Conservation (phyloP, 2,888 invertebrate genomes). For the Rhogogaster chlorosoma region DNA sequence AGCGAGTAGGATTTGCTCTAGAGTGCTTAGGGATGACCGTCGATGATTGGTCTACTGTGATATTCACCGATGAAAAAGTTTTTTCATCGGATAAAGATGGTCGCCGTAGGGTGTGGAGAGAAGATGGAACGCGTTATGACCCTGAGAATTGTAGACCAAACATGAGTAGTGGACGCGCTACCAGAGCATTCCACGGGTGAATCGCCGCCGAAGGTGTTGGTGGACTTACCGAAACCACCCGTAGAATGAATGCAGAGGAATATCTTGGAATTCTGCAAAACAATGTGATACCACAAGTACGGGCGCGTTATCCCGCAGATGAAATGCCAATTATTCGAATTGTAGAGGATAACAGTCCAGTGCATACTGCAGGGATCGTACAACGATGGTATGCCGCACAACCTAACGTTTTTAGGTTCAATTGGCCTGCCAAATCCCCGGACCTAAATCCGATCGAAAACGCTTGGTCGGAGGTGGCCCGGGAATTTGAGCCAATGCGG, state of each 20-base stretch:
- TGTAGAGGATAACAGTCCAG: constrained; percentile 58
- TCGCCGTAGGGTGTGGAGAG: constrained; percentile 50
- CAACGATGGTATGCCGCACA: constrained; percentile 57
- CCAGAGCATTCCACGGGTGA: constrained; percentile 56
- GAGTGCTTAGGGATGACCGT: background rate
- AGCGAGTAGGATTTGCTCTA: constrained; percentile 29
- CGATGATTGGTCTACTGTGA: constrained; percentile 45
- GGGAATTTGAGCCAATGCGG: background rate
- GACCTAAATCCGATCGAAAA: constrained; percentile 62
- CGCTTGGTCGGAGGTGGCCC: constrained; percentile 59
- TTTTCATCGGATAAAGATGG: no score
- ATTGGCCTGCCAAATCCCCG: constrained; percentile 59
- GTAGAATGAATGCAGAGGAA: constrained; percentile 50
- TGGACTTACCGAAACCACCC: constrained; percentile 25
- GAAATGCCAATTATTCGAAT: constrained; percentile 47
- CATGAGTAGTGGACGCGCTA: constrained; percentile 52
- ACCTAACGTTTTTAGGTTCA: constrained; percentile 53
- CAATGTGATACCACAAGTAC: constrained; percentile 54
- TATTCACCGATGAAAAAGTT: constrained; percentile 54
- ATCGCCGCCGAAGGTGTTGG: constrained; percentile 53
- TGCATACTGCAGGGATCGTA: constrained; percentile 54
- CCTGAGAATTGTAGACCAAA: constrained; percentile 26
- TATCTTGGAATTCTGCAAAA: constrained; percentile 57
- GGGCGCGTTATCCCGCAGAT: constrained; percentile 48
- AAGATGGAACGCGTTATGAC: background rate